Base-by-base conservation (phyloP, 30 jellyfish, hydroid and myxozoan species). In the Turritopsis dohrnii region DNA sequence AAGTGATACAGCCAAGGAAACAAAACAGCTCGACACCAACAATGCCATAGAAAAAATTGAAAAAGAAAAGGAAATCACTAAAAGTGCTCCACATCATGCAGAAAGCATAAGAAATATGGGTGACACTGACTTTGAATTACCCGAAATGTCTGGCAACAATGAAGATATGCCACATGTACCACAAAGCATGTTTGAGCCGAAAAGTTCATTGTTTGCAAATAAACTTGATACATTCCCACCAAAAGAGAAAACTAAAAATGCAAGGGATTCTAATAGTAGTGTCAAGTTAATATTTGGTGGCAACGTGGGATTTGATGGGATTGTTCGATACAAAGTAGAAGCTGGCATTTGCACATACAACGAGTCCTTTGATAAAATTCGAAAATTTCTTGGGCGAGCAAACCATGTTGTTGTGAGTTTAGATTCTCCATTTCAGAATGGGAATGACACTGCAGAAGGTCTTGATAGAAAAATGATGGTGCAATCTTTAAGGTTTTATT, bases 301-400 rank as follows among this genome's bases (percentile, higher is more conserved):
- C 7, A 79, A 54, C 21, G 76, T 79, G 13, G 86, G 86, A 21
- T 52, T 79, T 30, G 86, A 79, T 53, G 86, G 86, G 19, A 79
- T 79, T 29, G 65, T 79, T 5, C 52, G 86, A 18, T 79, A 79
- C 23, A 79, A 79, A 79, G 86, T 79, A 1, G 86, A 79, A 53
- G 86, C 53, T 23, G 76, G 65, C 8, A 53, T 79, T 31, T 79
- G 86, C 86, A 79, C 86, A 1, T 79, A 23, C 54, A 53, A 79
- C 76, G 86, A 79, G 29, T 79, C 86, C 18, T 79, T 79, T 1
- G 52, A 79, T 53, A 54, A 53, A 79, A 52, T 79, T 30, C 53
- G 65, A 1, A 79, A 53, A 54, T 79, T 20, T 79, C 65, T 79
- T 79, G 75, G 28, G 18, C 27, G 29, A 27, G 86, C 76, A 26